Evolutionary conservation across 2,113 vertebrate species (phyloP).

Genomic region (Pelodiscus sinensis): DNA sequence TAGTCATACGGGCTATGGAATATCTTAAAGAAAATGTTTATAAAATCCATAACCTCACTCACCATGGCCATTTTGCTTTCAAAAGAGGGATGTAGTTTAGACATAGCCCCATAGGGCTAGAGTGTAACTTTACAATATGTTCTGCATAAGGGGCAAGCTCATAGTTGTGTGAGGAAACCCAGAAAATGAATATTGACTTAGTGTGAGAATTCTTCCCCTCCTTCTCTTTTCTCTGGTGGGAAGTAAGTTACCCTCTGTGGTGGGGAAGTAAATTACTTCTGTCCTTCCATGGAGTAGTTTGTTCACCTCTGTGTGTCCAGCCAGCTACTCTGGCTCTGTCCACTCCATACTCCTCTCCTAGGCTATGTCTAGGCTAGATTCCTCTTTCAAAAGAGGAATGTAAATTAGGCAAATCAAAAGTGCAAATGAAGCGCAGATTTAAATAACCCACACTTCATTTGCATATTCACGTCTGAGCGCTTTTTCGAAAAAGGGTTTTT

Average conservation of each 20-base stretch:
- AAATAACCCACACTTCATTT: too few species aligned
- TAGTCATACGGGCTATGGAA: not conserved
- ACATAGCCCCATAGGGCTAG: not conserved
- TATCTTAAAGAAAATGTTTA: not conserved
- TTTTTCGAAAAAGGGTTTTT: too few species aligned
- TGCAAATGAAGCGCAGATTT: too few species aligned
- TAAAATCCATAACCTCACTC: slow-evolving; percentile 47
- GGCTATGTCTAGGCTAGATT: too few species aligned
- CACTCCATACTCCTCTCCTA: too few species aligned
- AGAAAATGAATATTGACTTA: not conserved
- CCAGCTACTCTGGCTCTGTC: too few species aligned
- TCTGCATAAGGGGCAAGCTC: not conserved
- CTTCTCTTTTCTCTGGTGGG: not conserved
- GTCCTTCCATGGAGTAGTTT: not conserved
- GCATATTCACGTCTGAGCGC: too few species aligned
- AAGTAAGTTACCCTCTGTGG: not conserved
- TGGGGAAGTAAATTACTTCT: not conserved
- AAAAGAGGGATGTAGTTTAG: too few species aligned
- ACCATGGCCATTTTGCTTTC: slow-evolving; percentile 32
- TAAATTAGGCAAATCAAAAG: too few species aligned
- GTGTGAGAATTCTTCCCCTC: not conserved
- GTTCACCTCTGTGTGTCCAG: not conserved
- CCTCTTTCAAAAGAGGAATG: too few species aligned
- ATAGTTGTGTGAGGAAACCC: too few species aligned
- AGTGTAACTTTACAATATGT: not conserved